Base-by-base conservation (phyloP, 2,113 vertebrate genomes). In the Microcebus jonahi region DNA sequence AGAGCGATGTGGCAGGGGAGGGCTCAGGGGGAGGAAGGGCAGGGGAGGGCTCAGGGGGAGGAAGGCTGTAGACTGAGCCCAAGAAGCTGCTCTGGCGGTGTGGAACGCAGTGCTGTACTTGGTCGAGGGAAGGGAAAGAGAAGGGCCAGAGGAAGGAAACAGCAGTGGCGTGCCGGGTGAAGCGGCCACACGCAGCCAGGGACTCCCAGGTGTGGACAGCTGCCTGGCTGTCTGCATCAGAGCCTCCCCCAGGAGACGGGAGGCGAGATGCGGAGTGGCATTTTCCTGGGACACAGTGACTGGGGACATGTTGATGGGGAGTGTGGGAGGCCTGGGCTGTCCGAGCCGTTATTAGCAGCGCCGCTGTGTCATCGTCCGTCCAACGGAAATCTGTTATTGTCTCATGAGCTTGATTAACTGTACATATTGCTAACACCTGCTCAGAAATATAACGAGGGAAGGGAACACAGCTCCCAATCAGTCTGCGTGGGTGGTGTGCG, bases 361-460 rank as follows among this genome's bases (percentile, higher is more conserved):
- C 71, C 3, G 27, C 27, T 2, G 25, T 59, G 55, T 71, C 96
- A 14, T n/a, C 3, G 6, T 75, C 94, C 73, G 10, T 20, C 31
- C 81, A 34, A 71, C 45, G 13, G 90, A 77, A 89, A 88, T 48
- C 88, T 7, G 4, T 45, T 80, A 53, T 50, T 42, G 90, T 95
- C 88, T 97, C 48, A 27, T 0, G 82, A 97, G 92, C 95, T 63
- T 94, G 92, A 89, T 92, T 88, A 95, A 57, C 81, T 68, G 84
- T 95, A 89, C 85, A 45, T 13, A 80, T 48, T 88, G 94, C 92
- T 88, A 83, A 95, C 82, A 89, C 90, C 96, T 96, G 97, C 95
- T 96, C 82, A 13, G 96, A 92, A 95, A 73, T 27, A 65, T 23
- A 79, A 50, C 18, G 6, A 90, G 80, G 77, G 92, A 70, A 10